phyloP scores from a whole-genome alignment of 2,797 vertebrate species.

The Enteromius anoplus region DNA sequence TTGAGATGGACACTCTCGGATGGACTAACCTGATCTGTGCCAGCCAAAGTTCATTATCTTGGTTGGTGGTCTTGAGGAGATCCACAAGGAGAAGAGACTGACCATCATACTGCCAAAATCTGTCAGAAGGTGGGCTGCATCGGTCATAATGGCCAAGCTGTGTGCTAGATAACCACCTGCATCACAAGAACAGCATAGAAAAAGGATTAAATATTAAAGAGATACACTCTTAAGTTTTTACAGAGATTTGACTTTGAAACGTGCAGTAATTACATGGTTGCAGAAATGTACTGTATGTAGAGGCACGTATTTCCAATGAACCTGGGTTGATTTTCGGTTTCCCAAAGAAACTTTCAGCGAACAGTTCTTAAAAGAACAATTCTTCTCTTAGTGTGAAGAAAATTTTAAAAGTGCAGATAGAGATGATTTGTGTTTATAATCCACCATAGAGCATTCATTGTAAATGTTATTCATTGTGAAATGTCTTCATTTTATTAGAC shows the following conservation, averaged over 20 bases:
- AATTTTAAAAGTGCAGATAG: not conserved
- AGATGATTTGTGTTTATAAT: not conserved
- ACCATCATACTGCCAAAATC: slow-evolving; percentile 96
- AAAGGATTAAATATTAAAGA: not conserved
- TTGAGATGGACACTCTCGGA: not conserved
- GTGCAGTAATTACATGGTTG: too few relatives aligned
- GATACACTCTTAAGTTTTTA: not conserved
- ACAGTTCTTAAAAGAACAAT: too few relatives aligned
- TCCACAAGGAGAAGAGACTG: slow-evolving; percentile 96
- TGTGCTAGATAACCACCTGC: slow-evolving; percentile 93
- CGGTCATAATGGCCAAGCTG: slow-evolving; percentile 97
- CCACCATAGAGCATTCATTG: not conserved
- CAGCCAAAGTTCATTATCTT: slow-evolving; percentile 94
- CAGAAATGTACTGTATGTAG: too few relatives aligned
- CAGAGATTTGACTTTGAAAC: not conserved
- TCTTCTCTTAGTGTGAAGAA: too few relatives aligned
- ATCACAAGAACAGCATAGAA: slow-evolving; percentile 13
- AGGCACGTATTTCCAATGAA: too few relatives aligned
- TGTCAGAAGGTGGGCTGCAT: slow-evolving; percentile 91
- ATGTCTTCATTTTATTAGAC: not conserved
- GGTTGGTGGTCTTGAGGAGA: slow-evolving; percentile 87
- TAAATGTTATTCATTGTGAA: not conserved
- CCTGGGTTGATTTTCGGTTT: too few relatives aligned
- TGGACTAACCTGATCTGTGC: slow-evolving; percentile 89
- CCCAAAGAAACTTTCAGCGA: not conserved